Percentiles rank a stretch among this genome's conserved stretches.
These are phyloP conservation scores for Brachyalestes nurse DNA, from an alignment of 2,797 vertebrate species.

Conservation along the genomic window DNA sequence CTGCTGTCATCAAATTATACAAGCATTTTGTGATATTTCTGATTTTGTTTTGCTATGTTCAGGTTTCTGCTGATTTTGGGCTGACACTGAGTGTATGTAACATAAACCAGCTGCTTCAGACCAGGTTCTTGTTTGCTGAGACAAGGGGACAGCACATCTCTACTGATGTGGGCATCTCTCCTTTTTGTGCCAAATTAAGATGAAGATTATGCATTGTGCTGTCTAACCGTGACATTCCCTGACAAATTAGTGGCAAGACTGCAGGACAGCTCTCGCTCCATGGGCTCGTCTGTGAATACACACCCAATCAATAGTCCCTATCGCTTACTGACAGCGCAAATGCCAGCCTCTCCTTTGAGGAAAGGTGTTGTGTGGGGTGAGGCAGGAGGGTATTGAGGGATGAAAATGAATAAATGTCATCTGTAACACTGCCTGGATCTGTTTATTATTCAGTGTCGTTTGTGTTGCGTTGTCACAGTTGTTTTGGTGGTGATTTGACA, in stretches of 20 bases:
- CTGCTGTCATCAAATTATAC: too few relatives aligned
- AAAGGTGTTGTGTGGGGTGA: conserved; percentile 26
- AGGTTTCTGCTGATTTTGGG: too few relatives aligned
- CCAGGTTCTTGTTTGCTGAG: neutral
- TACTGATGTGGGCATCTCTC: conserved; percentile 8
- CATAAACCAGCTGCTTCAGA: neutral
- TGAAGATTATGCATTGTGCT: conserved; percentile 37
- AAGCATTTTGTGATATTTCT: too few relatives aligned
- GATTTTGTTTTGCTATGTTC: too few relatives aligned
- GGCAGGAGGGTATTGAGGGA: conserved; percentile 35
- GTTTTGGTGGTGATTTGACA: conserved; percentile 12
- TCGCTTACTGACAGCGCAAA: conserved; percentile 50
- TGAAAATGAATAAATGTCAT: conserved; percentile 40
- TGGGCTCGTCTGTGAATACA: conserved; percentile 43
- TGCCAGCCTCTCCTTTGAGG: conserved; percentile 49
- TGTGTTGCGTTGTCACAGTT: conserved; percentile 31
- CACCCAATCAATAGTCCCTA: conserved; percentile 48
- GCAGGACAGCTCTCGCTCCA: conserved; percentile 37
- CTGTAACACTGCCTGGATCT: conserved; percentile 30
- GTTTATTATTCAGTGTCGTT: conserved; percentile 49
- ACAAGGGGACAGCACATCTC: neutral
- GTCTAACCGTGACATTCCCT: conserved; percentile 46
- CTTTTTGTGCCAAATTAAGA: conserved; percentile 27
- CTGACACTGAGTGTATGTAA: neutral
- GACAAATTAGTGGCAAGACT: conserved; percentile 52